Percentiles rank a stretch among this genome's conserved stretches.
Evolutionary conservation across 2,113 vertebrate genomes (phyloP).

Genomic region (Antennarius striatus): DNA sequence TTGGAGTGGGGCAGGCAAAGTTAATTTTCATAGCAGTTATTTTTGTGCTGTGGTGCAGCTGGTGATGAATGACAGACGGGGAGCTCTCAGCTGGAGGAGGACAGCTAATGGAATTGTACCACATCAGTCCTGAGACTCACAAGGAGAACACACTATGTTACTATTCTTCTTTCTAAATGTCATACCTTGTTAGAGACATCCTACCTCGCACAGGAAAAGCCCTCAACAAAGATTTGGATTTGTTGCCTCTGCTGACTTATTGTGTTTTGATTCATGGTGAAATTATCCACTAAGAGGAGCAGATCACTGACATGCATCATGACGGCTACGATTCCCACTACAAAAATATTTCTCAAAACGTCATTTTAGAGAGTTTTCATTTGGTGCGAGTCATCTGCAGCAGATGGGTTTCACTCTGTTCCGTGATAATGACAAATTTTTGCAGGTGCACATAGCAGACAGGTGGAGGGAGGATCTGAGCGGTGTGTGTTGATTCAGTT

Average conservation of each 20-base stretch:
- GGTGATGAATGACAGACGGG: constrained; percentile 74
- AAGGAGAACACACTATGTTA: constrained; percentile 48
- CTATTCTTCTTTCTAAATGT: constrained; percentile 69
- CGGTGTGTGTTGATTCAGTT: constrained; percentile 46
- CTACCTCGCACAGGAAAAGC: constrained; percentile 46
- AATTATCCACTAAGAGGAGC: constrained; percentile 23
- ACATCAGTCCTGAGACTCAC: constrained; percentile 57
- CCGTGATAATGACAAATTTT: constrained; percentile 37
- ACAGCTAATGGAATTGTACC: constrained; percentile 71
- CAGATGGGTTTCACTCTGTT: constrained; percentile 47
- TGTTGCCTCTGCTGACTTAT: constrained; percentile 23
- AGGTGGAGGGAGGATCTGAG: constrained; percentile 22
- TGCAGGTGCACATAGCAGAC: constrained; percentile 23
- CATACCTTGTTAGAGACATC: constrained; percentile 64
- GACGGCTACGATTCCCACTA: constrained; percentile 16
- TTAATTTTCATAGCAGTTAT: constrained; percentile 60
- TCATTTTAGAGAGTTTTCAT: constrained; percentile 35
- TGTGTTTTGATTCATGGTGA: constrained; percentile 40
- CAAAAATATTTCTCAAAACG: constrained; percentile 7
- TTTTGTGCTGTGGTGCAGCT: constrained; percentile 64
- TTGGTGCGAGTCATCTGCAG: constrained; percentile 20
- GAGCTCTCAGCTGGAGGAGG: constrained; percentile 68
- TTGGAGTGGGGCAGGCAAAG: constrained; percentile 34
- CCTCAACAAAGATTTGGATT: constrained; percentile 34
- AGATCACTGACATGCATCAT: not conserved